Evolutionary conservation across 2,888 invertebrate species (phyloP).

Genomic region (Pristionchus entomophagus): DNA sequence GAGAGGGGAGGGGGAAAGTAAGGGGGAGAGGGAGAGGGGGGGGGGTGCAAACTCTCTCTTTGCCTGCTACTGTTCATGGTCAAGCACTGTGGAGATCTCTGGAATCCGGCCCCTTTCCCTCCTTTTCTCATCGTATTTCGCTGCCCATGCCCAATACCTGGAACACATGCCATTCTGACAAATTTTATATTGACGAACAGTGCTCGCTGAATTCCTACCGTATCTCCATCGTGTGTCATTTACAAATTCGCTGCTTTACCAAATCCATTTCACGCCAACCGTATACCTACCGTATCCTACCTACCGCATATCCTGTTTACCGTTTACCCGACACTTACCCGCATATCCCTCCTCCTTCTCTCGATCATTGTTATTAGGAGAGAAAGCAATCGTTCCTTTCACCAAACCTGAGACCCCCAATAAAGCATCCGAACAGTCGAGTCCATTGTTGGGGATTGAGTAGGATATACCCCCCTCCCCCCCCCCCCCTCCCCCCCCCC

Average conservation of each 20-base stretch:
- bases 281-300: slow-evolving; percentile 4
- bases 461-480: neutral
- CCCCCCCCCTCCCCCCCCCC: too few relatives aligned
- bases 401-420: slow-evolving; percentile 42
- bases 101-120: slow-evolving; percentile 1
- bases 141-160: neutral
- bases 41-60: neutral
- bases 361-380: slow-evolving; percentile 36
- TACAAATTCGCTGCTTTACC: too few relatives aligned
- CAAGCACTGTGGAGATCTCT: slow-evolving; percentile 21
- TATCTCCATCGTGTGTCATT: too few relatives aligned
- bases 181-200: too few relatives aligned
- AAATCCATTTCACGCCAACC: too few relatives aligned
- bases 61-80: slow-evolving; percentile 25
- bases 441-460: neutral
- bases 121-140: neutral
- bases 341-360: neutral
- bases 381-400: neutral
- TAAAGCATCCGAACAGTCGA: neutral
- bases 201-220: too few relatives aligned
- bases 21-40: neutral
- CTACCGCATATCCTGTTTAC: slow-evolving; percentile 17
- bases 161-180: too few relatives aligned
- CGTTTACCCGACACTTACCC: neutral
- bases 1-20: neutral